A percentile compares a stretch with the other conserved stretches of the same genome.
Evolutionary conservation across 2,113 vertebrate species (phyloP).

Genomic region (Gorsachius goisagi): DNA sequence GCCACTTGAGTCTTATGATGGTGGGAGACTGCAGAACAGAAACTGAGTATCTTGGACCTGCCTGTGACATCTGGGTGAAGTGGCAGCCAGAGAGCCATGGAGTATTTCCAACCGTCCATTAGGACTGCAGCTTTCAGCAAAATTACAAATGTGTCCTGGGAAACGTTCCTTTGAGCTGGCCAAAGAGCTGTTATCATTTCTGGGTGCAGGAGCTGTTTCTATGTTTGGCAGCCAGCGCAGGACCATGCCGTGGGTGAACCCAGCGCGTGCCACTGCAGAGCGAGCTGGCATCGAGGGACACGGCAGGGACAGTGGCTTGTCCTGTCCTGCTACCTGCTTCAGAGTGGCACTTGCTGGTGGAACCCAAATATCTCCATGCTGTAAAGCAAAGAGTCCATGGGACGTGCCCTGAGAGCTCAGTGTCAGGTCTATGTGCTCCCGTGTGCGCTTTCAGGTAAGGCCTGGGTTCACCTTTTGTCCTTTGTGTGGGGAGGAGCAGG

Average conservation of each 20-base stretch:
- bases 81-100: neutral
- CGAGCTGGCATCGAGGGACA: rapidly evolving
- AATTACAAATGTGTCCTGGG: neutral
- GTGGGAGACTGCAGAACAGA: neutral
- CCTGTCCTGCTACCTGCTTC: neutral
- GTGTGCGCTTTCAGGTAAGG: rapidly evolving
- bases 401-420: neutral
- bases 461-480: neutral
- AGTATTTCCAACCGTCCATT: neutral
- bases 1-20: neutral
- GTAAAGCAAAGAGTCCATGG: neutral
- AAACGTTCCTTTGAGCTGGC: neutral
- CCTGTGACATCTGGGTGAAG: neutral
- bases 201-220: neutral
- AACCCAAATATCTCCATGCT: rapidly evolving
- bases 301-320: rapidly evolving
- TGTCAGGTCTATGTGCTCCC: rapidly evolving
- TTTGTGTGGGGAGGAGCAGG: neutral
- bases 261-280: rapidly evolving
- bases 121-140: neutral
- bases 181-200: neutral
- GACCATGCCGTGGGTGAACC: rapidly evolving
- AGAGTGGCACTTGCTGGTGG: neutral
- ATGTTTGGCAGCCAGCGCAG: rapidly evolving
- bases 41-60: neutral